These are phyloP conservation scores for Micronisus gabar DNA, from an alignment of 2,113 vertebrate species.

Conservation along the genomic window DNA sequence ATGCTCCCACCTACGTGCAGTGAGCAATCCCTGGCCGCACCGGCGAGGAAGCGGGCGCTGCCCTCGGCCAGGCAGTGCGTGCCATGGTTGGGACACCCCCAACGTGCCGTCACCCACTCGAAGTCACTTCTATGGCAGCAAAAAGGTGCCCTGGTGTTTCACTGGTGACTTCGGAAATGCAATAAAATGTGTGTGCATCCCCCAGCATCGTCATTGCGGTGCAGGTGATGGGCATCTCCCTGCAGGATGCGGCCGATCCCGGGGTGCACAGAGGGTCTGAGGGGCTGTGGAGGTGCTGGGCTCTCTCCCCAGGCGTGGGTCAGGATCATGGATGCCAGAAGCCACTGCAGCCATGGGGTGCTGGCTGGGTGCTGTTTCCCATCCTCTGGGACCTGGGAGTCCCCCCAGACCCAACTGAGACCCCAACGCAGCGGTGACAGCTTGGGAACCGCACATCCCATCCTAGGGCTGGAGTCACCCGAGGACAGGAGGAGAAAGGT, in stretches of 20 bases:
- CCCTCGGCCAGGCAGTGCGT: not conserved
- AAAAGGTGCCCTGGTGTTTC: not conserved
- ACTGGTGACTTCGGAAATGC: not conserved
- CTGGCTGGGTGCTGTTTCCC: not conserved
- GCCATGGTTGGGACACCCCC: not conserved
- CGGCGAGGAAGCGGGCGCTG: not conserved
- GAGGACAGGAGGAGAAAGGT: not conserved
- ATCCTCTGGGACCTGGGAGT: not conserved
- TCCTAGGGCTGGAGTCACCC: not conserved
- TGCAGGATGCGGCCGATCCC: accelerated
- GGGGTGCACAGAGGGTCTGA: accelerated
- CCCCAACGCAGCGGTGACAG: accelerated
- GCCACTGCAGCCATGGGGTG: not conserved
- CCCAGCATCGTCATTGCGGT: accelerated
- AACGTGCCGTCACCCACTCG: accelerated
- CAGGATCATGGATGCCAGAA: accelerated
- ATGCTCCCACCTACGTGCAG: not conserved
- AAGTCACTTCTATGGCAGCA: not conserved
- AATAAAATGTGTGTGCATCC: accelerated
- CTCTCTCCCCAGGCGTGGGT: accelerated
- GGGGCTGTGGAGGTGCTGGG: not conserved
- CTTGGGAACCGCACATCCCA: accelerated
- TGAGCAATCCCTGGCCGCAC: not conserved
- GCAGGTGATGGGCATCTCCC: not conserved
- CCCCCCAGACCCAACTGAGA: not conserved